A percentile compares a stretch with the other conserved stretches of the same genome.
phyloP scores from a whole-genome alignment of 2,113 vertebrate genomes.

The Cichladusa arquata region DNA sequence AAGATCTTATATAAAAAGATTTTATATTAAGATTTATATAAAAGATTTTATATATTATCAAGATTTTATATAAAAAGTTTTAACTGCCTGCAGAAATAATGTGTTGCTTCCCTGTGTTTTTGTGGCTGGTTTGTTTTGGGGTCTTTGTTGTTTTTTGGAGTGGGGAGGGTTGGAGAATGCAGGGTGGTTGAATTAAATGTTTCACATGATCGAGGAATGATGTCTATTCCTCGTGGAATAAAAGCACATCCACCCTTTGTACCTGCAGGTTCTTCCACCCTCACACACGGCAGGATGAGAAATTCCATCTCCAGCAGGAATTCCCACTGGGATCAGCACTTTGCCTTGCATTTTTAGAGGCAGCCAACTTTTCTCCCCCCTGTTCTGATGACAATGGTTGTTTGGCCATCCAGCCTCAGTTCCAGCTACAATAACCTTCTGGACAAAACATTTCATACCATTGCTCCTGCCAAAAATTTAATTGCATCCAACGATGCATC shows the following conservation, averaged over 20 bases:
- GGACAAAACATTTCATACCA: slow-evolving; percentile 11
- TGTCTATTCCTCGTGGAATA: fast-evolving
- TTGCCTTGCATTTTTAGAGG: background rate
- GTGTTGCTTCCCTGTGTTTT: fast-evolving
- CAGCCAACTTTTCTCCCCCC: background rate
- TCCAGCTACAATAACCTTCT: slow-evolving; percentile 27
- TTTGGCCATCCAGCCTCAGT: background rate
- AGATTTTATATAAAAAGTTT: background rate
- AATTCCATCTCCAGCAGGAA: background rate
- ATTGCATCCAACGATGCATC: slow-evolving; percentile 48
- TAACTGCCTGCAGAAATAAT: background rate
- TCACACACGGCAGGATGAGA: fast-evolving
- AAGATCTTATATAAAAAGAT: too few species aligned
- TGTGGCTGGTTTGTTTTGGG: background rate
- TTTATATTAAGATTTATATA: too few species aligned
- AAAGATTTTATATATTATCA: too few species aligned
- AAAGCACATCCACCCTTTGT: background rate
- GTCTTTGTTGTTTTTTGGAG: background rate
- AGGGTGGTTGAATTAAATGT: background rate
- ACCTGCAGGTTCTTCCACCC: background rate
- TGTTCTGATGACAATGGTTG: background rate
- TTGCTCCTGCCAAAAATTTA: slow-evolving; percentile 36
- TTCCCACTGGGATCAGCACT: background rate
- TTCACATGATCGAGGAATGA: background rate
- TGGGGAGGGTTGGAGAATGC: background rate